Percentiles rank a stretch among this genome's conserved stretches.
These are phyloP conservation scores for Phalacrocorax brasilianus DNA, from an alignment of 2,113 vertebrate genomes.

Conservation along the genomic window DNA sequence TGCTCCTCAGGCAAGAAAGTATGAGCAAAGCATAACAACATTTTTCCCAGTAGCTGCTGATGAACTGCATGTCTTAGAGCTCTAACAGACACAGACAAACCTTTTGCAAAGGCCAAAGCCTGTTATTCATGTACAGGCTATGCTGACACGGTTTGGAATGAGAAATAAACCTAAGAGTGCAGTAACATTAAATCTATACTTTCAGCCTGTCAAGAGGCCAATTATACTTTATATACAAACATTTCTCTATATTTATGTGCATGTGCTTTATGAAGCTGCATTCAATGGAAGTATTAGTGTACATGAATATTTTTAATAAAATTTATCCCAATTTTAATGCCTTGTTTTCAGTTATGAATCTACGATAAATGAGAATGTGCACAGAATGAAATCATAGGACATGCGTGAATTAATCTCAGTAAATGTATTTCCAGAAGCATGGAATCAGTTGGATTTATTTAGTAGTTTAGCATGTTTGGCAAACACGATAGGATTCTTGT, in stretches of 20 bases:
- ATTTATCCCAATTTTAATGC: background rate
- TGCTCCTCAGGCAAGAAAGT: constrained; percentile 17
- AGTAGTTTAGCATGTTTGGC: background rate
- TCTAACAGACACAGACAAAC: background rate
- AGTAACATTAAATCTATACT: background rate
- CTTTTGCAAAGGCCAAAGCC: background rate
- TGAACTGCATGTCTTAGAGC: background rate
- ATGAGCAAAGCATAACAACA: background rate
- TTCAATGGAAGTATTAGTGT: background rate
- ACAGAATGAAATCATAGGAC: background rate
- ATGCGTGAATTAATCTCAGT: background rate
- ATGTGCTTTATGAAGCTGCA: background rate
- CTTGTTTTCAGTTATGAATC: background rate
- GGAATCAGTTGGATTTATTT: background rate
- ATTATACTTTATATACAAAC: background rate
- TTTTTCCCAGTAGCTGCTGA: background rate
- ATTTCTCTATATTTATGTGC: background rate
- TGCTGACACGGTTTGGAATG: background rate
- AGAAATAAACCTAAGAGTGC: background rate
- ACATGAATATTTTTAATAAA: background rate
- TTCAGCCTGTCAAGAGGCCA: background rate
- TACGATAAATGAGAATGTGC: background rate
- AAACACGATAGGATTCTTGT: background rate
- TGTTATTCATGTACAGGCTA: background rate
- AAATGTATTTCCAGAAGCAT: background rate